phyloP scores from a whole-genome alignment of 2,797 vertebrate species.

The Tachyglossus aculeatus region DNA sequence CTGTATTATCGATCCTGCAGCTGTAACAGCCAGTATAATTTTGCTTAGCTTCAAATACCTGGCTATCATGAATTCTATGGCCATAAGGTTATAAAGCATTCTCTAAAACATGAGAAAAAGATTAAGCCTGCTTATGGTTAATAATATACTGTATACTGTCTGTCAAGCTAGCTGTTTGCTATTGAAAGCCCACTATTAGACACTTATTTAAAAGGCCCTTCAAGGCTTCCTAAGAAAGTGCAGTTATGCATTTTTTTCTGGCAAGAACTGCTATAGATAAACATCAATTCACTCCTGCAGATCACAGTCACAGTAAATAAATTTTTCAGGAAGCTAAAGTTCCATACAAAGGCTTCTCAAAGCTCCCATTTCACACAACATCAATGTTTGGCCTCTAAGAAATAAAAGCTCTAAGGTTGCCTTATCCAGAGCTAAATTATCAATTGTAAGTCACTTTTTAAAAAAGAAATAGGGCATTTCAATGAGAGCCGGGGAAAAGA shows the following conservation, averaged over 20 bases:
- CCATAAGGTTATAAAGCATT: conserved; percentile 70
- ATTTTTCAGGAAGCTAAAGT: conserved; percentile 75
- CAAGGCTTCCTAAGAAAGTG: conserved; percentile 65
- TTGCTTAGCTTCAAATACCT: conserved; percentile 71
- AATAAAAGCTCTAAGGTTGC: conserved; percentile 70
- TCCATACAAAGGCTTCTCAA: conserved; percentile 71
- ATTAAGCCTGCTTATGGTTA: conserved; percentile 69
- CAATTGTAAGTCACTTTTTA: conserved; percentile 58
- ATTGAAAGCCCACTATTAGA: conserved; percentile 68
- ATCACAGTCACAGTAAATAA: conserved; percentile 77
- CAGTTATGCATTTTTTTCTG: conserved; percentile 63
- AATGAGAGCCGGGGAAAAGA: background rate
- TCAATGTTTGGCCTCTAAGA: conserved; percentile 71
- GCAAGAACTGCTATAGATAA: conserved; percentile 70
- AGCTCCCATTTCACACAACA: conserved; percentile 73
- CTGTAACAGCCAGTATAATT: conserved; percentile 60
- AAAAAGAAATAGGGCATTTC: conserved; percentile 3
- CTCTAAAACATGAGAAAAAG: conserved; percentile 70
- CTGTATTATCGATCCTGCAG: conserved; percentile 56
- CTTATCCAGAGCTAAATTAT: conserved; percentile 63
- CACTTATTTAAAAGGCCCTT: conserved; percentile 74
- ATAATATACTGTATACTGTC: conserved; percentile 61
- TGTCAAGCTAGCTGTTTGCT: conserved; percentile 62
- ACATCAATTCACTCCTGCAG: conserved; percentile 72
- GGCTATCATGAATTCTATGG: conserved; percentile 62